phyloP scores from a whole-genome alignment of 2,888 invertebrate genomes.

The Galerucella calmariensis region DNA sequence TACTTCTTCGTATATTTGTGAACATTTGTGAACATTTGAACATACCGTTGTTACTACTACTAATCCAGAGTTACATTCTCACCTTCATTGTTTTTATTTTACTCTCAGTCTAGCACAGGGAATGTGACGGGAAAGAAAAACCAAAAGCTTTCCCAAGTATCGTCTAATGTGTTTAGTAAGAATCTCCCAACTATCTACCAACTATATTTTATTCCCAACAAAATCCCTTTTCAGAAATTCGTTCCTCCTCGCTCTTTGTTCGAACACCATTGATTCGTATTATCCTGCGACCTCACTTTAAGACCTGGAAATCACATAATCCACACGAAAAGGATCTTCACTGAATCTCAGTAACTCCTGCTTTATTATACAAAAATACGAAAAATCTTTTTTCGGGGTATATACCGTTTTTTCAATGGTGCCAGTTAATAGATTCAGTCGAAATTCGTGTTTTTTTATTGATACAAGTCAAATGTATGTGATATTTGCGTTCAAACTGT shows the following conservation, averaged over 20 bases:
- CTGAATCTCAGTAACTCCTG: neutral
- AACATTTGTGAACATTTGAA: too few relatives aligned
- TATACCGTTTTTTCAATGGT: too few relatives aligned
- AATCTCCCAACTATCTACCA: neutral
- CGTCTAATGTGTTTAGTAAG: neutral
- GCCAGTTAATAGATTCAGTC: too few relatives aligned
- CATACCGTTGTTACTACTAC: too few relatives aligned
- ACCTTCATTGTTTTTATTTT: neutral
- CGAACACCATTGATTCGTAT: constrained; percentile 4
- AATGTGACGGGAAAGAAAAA: neutral
- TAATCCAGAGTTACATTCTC: neutral
- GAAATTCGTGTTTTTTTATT: too few relatives aligned
- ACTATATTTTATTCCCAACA: neutral
- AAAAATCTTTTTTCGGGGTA: neutral
- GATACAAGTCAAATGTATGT: too few relatives aligned
- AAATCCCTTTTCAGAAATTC: neutral
- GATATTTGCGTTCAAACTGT: too few relatives aligned
- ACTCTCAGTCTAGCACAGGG: neutral
- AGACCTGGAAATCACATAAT: neutral
- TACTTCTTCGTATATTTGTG: too few relatives aligned
- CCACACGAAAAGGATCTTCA: neutral
- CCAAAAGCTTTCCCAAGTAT: neutral
- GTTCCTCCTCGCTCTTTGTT: neutral
- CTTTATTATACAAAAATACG: neutral
- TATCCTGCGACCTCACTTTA: neutral